Percentiles rank a stretch among this genome's conserved stretches.
Evolutionary conservation across 2,113 vertebrate species (phyloP).

Genomic region (Hylia prasina): DNA sequence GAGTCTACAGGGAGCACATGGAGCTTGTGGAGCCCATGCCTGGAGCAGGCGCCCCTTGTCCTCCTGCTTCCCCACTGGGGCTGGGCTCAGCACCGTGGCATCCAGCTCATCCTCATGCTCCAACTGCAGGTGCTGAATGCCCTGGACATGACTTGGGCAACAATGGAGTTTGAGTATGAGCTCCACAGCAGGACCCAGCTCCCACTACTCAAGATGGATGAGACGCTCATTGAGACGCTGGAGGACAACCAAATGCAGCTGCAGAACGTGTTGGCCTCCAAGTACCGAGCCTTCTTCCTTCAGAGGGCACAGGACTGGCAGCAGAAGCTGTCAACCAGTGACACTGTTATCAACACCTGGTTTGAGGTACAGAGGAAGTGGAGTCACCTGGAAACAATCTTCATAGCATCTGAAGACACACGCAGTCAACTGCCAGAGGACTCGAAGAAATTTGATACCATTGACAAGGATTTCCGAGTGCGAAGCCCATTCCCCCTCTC

Average conservation of each 20-base stretch:
- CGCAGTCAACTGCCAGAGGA: slow-evolving; percentile 69
- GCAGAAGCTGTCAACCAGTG: slow-evolving; percentile 67
- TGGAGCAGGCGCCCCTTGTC: fast-evolving
- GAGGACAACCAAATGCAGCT: slow-evolving; percentile 81
- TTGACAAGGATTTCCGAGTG: slow-evolving; percentile 72
- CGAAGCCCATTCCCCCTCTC: background rate
- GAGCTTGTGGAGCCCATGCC: fast-evolving
- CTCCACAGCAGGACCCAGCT: slow-evolving; percentile 59
- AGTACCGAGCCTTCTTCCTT: slow-evolving; percentile 75
- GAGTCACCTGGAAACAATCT: slow-evolving; percentile 78
- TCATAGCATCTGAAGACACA: slow-evolving; percentile 76
- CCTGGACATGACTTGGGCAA: slow-evolving; percentile 68
- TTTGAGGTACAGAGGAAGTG: slow-evolving; percentile 78
- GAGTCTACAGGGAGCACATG: fast-evolving
- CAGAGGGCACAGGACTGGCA: slow-evolving; percentile 72
- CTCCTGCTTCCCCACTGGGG: background rate
- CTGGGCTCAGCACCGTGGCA: fast-evolving
- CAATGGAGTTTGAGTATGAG: slow-evolving; percentile 65
- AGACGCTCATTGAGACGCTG: slow-evolving; percentile 71
- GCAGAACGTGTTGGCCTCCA: slow-evolving; percentile 76
- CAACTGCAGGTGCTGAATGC: slow-evolving; percentile 58
- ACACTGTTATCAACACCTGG: slow-evolving; percentile 72
- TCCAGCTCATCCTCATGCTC: background rate
- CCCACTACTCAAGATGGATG: slow-evolving; percentile 63
- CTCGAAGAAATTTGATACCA: slow-evolving; percentile 55